A percentile compares a stretch with the other conserved stretches of the same genome.
phyloP scores from a whole-genome alignment of 1,140 invertebrate genomes.

The Trialeurodes vaporariorum region DNA sequence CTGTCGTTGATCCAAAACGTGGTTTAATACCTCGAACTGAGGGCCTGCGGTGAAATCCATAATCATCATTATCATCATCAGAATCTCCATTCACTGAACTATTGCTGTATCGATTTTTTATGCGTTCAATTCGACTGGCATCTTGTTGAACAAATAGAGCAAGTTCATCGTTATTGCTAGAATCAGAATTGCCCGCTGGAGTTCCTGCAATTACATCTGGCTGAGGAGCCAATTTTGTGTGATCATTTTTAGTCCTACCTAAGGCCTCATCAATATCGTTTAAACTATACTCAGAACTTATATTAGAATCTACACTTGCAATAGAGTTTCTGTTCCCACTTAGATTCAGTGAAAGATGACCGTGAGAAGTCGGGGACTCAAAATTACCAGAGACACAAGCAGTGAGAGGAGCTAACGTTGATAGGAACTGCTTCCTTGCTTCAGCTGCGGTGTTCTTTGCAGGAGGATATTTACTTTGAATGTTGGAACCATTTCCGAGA shows the following conservation, averaged over 20 bases:
- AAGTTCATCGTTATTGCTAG: slow-evolving; percentile 47
- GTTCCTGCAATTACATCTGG: slow-evolving; percentile 63
- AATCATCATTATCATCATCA: slow-evolving; percentile 72
- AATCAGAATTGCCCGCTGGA: slow-evolving; percentile 36
- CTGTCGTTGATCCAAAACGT: slow-evolving; percentile 61
- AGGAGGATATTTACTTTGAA: slow-evolving; percentile 3
- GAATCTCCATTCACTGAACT: slow-evolving; percentile 27
- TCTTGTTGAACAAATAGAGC: slow-evolving; percentile 73
- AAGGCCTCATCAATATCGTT: slow-evolving; percentile 52
- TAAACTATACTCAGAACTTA: slow-evolving; percentile 45
- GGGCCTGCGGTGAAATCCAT: slow-evolving; percentile 75
- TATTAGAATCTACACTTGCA: slow-evolving; percentile 31
- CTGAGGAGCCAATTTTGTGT: slow-evolving; percentile 38
- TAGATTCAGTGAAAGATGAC: slow-evolving; percentile 9
- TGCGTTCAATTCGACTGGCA: slow-evolving; percentile 61
- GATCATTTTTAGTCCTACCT: slow-evolving; percentile 29
- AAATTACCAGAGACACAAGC: slow-evolving; percentile 45
- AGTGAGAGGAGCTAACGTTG: slow-evolving; percentile 56
- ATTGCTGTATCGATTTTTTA: slow-evolving; percentile 52
- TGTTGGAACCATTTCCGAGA: slow-evolving; percentile 40
- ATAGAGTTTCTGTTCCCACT: slow-evolving; percentile 39
- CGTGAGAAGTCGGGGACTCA: slow-evolving; percentile 11
- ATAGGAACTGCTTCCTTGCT: slow-evolving; percentile 56
- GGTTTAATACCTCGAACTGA: slow-evolving; percentile 65
- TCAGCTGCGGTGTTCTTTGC: slow-evolving; percentile 31